phyloP scores from a whole-genome alignment of 1,140 invertebrate genomes.

The Choristoneura fumiferana region DNA sequence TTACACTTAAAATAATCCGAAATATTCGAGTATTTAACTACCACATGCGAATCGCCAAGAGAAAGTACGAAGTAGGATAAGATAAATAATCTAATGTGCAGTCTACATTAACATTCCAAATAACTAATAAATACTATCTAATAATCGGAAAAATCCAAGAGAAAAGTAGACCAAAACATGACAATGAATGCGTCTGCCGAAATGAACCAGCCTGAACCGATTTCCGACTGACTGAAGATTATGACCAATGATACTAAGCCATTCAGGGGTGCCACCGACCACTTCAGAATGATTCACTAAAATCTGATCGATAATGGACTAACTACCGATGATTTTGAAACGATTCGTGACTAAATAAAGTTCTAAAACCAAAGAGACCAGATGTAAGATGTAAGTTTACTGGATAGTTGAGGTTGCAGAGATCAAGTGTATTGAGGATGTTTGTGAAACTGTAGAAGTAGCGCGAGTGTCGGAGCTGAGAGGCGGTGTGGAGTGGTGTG shows the following conservation, averaged over 20 bases:
- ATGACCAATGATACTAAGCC: slow-evolving; percentile 70
- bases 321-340: slow-evolving; percentile 52
- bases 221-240: slow-evolving; percentile 53
- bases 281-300: slow-evolving; percentile 62
- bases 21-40: slow-evolving; percentile 28
- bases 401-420: slow-evolving; percentile 20
- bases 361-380: slow-evolving; percentile 40
- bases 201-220: slow-evolving; percentile 46
- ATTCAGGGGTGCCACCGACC: slow-evolving; percentile 72
- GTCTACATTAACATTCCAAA: slow-evolving; percentile 61
- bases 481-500: slow-evolving; percentile 39
- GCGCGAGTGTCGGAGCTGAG: slow-evolving; percentile 38
- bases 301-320: slow-evolving; percentile 46
- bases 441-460: slow-evolving; percentile 19
- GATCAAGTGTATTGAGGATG: slow-evolving; percentile 33
- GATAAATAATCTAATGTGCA: slow-evolving; percentile 68
- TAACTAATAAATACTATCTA: slow-evolving; percentile 57
- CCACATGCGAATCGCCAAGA: slow-evolving; percentile 49
- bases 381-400: slow-evolving; percentile 45
- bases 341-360: slow-evolving; percentile 44
- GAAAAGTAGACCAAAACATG: slow-evolving; percentile 62
- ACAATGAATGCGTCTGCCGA: slow-evolving; percentile 51
- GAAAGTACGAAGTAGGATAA: slow-evolving; percentile 54
- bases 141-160: slow-evolving; percentile 53
- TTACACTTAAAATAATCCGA: slow-evolving; percentile 32